phyloP scores from a whole-genome alignment of 2,113 vertebrate species.

The Thunnus thynnus region DNA sequence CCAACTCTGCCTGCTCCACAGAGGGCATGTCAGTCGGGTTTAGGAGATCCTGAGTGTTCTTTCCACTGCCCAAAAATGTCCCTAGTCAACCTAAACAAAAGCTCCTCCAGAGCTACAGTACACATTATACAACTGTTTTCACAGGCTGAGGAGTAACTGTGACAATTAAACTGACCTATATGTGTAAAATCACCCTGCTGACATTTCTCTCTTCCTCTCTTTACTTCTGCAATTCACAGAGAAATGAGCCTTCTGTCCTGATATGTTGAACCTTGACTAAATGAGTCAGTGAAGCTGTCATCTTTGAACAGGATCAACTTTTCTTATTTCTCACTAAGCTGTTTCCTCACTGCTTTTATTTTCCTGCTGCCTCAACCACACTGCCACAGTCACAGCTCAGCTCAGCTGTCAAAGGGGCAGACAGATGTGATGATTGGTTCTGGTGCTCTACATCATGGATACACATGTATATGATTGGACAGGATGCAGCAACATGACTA shows the following conservation, averaged over 20 bases:
- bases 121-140: too few relatives aligned
- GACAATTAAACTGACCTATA: not conserved
- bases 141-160: too few relatives aligned
- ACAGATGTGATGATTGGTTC: slow-evolving; percentile 1
- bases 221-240: not conserved
- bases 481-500: not conserved
- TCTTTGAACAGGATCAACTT: slow-evolving; percentile 6
- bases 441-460: not conserved
- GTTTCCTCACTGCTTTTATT: slow-evolving; percentile 5
- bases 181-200: not conserved
- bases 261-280: not conserved
- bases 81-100: too few relatives aligned
- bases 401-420: not conserved
- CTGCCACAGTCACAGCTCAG: not conserved
- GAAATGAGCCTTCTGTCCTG: not conserved
- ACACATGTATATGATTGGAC: not conserved
- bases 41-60: too few relatives aligned
- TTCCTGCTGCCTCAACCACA: slow-evolving; percentile 1
- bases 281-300: slow-evolving; percentile 21
- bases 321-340: slow-evolving; percentile 15
- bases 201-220: slow-evolving; percentile 1
- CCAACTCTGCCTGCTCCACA: too few relatives aligned
- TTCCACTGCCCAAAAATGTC: too few relatives aligned
- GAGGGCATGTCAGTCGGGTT: too few relatives aligned
- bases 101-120: too few relatives aligned